Evolutionary conservation across 2,888 invertebrate species (phyloP).

Genomic region (Noctua janthina): DNA sequence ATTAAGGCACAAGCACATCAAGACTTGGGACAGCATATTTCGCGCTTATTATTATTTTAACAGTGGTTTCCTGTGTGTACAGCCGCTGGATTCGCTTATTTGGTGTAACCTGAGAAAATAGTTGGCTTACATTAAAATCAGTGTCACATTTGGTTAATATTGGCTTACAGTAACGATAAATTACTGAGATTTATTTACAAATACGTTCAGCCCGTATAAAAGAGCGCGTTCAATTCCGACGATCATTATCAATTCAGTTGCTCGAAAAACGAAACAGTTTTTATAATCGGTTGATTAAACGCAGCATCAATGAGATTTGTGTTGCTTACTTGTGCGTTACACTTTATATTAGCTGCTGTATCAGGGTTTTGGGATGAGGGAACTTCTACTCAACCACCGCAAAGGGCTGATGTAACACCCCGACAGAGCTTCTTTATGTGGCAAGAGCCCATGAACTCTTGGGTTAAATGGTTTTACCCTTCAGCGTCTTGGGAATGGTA

Average conservation of each 20-base stretch:
- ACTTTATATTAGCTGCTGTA: not conserved
- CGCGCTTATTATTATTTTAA: not conserved
- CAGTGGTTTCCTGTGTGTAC: not conserved
- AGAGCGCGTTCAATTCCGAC: not conserved
- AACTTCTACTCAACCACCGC: fast-evolving
- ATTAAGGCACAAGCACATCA: too few species aligned
- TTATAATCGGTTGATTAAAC: not conserved
- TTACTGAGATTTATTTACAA: conserved; percentile 22
- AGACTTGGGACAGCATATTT: not conserved
- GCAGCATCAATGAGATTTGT: conserved; percentile 25
- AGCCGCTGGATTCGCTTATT: conserved; percentile 6
- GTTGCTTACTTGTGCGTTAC: not conserved
- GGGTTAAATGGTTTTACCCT: not conserved
- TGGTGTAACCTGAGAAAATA: conserved; percentile 22
- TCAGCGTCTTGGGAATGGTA: conserved; percentile 51
- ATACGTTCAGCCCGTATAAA: conserved; percentile 29
- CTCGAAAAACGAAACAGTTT: not conserved
- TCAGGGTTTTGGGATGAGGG: conserved; percentile 39
- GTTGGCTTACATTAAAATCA: not conserved
- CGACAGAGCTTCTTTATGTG: conserved; percentile 64
- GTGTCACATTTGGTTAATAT: conserved; percentile 9
- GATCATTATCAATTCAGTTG: not conserved
- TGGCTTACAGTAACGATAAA: conserved; percentile 1
- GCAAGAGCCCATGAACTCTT: conserved; percentile 35
- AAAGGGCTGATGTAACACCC: not conserved